phyloP scores from a whole-genome alignment of 2,113 vertebrate species.

The Osmerus eperlanus region DNA sequence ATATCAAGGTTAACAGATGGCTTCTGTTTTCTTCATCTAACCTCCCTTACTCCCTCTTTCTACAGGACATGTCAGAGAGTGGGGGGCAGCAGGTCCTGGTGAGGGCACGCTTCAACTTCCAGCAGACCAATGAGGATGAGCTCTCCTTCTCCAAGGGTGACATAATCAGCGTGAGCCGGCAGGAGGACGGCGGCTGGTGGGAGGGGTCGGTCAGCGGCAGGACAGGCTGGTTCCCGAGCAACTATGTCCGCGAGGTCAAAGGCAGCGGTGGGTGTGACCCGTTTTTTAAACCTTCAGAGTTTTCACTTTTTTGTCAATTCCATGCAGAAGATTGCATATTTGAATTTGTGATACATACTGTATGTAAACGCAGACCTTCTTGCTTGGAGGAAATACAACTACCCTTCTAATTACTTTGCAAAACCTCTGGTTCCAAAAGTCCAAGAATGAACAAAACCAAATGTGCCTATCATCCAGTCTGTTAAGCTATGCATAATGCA shows the following conservation, averaged over 20 bases:
- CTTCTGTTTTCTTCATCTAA: neutral
- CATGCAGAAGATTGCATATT: too few relatives aligned
- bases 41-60: constrained; percentile 2
- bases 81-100: constrained; percentile 83
- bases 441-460: too few relatives aligned
- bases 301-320: neutral
- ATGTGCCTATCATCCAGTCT: too few relatives aligned
- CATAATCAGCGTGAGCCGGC: constrained; percentile 88
- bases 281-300: neutral
- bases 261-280: constrained; percentile 79
- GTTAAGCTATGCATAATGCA: too few relatives aligned
- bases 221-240: constrained; percentile 96
- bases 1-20: neutral
- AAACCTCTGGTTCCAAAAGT: too few relatives aligned
- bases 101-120: constrained; percentile 91
- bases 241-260: constrained; percentile 95
- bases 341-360: too few relatives aligned
- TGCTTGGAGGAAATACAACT: too few relatives aligned
- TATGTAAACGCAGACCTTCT: too few relatives aligned
- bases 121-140: constrained; percentile 96
- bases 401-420: too few relatives aligned
- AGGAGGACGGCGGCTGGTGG: constrained; percentile 98
- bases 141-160: constrained; percentile 94
- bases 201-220: constrained; percentile 86
- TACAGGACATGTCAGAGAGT: constrained; percentile 93